A percentile compares a stretch with the other conserved stretches of the same genome.
phyloP scores from a whole-genome alignment of 1,140 invertebrate genomes.

The Eciton burchellii region DNA sequence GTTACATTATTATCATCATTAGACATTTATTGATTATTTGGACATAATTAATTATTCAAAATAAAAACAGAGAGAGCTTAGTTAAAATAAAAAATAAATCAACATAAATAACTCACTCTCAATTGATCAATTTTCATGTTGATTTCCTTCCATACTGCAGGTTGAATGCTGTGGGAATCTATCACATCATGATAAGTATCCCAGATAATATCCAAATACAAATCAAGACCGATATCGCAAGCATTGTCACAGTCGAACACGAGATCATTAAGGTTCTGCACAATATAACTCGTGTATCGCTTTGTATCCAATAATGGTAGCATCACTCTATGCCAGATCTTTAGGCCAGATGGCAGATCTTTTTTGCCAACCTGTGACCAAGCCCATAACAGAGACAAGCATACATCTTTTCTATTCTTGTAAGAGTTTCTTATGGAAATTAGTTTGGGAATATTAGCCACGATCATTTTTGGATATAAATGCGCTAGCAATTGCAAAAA shows the following conservation, averaged over 20 bases:
- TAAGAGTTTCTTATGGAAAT: slow-evolving; percentile 90
- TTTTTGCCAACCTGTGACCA: slow-evolving; percentile 91
- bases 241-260: slow-evolving; percentile 78
- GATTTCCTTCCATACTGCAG: slow-evolving; percentile 75
- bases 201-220: slow-evolving; percentile 84
- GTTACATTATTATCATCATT: neutral
- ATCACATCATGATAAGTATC: slow-evolving; percentile 78
- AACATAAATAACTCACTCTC: slow-evolving; percentile 82
- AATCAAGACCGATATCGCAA: slow-evolving; percentile 81
- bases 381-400: slow-evolving; percentile 92
- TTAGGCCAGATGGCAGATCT: slow-evolving; percentile 90
- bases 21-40: neutral
- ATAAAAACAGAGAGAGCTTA: neutral
- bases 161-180: slow-evolving; percentile 76
- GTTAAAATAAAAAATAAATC: neutral
- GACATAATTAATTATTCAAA: neutral
- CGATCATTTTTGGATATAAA: slow-evolving; percentile 88
- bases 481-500: slow-evolving; percentile 89
- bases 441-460: slow-evolving; percentile 88
- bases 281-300: slow-evolving; percentile 89
- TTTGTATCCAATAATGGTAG: slow-evolving; percentile 90
- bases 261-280: slow-evolving; percentile 89
- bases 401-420: slow-evolving; percentile 92
- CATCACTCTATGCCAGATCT: slow-evolving; percentile 94
- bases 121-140: slow-evolving; percentile 81